phyloP scores from a whole-genome alignment of 2,797 vertebrate species.

The Adelosebastes latens region DNA sequence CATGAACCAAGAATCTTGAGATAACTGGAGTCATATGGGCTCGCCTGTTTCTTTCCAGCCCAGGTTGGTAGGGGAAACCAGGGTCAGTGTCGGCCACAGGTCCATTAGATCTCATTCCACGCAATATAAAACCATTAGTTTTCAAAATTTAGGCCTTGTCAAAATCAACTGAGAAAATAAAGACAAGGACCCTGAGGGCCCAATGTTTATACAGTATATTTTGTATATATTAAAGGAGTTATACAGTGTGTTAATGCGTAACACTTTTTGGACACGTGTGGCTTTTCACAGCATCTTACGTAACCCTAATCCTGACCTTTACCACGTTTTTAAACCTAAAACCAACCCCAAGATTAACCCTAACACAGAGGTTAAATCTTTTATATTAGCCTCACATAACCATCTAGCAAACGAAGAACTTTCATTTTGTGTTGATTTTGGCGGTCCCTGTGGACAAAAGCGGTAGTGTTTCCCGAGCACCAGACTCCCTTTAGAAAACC shows the following conservation, averaged over 20 bases:
- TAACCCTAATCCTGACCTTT: not conserved
- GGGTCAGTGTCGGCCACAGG: constrained; percentile 26
- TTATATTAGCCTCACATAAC: no score
- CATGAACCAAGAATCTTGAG: constrained; percentile 62
- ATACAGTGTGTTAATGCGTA: not conserved
- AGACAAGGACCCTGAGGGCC: constrained; percentile 30
- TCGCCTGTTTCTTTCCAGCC: constrained; percentile 30
- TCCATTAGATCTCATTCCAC: constrained; percentile 50
- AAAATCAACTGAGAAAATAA: constrained; percentile 56
- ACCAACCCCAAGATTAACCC: not conserved
- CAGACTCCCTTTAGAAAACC: no score
- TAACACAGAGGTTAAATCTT: not conserved
- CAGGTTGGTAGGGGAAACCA: constrained; percentile 25
- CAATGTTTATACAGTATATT: not conserved
- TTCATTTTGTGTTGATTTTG: no score
- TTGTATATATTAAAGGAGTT: not conserved
- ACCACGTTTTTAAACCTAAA: not conserved
- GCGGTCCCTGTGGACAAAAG: no score
- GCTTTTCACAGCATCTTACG: not conserved
- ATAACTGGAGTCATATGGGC: constrained; percentile 80
- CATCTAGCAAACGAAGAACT: no score
- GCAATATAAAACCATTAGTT: constrained; percentile 55
- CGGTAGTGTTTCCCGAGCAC: no score
- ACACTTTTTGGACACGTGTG: not conserved
- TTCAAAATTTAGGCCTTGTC: constrained; percentile 56